phyloP scores from a whole-genome alignment of 2,113 vertebrate species.

The Pagrus major region DNA sequence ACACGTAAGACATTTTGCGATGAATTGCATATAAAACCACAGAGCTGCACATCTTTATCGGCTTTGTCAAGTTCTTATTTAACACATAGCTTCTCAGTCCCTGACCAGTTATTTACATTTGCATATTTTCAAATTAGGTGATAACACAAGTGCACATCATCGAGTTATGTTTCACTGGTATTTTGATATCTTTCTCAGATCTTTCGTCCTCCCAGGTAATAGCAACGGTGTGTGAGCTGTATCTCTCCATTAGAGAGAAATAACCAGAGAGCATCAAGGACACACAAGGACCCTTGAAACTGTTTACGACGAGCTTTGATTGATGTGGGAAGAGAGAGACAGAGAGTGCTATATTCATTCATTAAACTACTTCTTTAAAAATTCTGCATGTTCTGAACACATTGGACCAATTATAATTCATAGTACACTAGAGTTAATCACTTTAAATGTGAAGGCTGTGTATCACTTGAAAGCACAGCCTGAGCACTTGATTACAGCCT shows the following conservation, averaged over 20 bases:
- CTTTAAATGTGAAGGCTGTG: neutral
- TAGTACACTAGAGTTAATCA: neutral
- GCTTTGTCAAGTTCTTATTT: neutral
- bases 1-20: neutral
- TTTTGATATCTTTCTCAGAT: neutral
- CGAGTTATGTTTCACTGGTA: neutral
- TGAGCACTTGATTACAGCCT: neutral
- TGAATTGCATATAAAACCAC: neutral
- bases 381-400: neutral
- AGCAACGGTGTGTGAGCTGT: neutral
- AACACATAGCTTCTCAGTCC: neutral
- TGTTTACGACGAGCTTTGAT: no score
- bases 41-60: neutral
- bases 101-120: neutral
- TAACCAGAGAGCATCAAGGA: neutral
- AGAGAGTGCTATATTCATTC: no score
- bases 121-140: neutral
- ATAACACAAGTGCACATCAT: neutral
- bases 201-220: neutral
- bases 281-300: no score
- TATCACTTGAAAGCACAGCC: neutral
- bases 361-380: neutral
- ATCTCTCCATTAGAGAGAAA: neutral
- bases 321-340: neutral
- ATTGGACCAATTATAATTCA: neutral